These are phyloP conservation scores for Rhingia rostrata DNA, from an alignment of 2,888 invertebrate genomes.

Conservation along the genomic window DNA sequence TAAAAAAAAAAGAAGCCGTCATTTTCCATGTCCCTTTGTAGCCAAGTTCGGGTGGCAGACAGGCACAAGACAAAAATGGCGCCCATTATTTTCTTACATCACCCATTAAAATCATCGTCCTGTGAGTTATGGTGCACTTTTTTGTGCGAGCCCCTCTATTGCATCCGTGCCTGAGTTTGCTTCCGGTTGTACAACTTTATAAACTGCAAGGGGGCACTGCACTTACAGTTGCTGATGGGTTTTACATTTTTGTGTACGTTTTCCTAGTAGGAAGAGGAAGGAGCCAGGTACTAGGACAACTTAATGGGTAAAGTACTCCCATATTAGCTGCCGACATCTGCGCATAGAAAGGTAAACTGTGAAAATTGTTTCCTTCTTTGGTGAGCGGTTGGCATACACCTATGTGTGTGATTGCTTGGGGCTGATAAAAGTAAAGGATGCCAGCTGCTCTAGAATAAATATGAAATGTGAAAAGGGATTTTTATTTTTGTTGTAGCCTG, in stretches of 20 bases:
- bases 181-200: slow-evolving; percentile 68
- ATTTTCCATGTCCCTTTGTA: slow-evolving; percentile 58
- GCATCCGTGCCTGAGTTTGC: slow-evolving; percentile 63
- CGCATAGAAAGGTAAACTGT: slow-evolving; percentile 38
- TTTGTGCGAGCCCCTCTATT: slow-evolving; percentile 23
- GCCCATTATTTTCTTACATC: slow-evolving; percentile 74
- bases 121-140: slow-evolving; percentile 62
- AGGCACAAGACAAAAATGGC: slow-evolving; percentile 73
- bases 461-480: slow-evolving; percentile 36
- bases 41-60: slow-evolving; percentile 53
- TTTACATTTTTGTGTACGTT: not conserved
- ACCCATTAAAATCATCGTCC: slow-evolving; percentile 73
- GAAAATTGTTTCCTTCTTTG: slow-evolving; percentile 45
- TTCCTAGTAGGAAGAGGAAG: slow-evolving; percentile 25
- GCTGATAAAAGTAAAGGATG: slow-evolving; percentile 52
- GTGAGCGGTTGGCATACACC: not conserved
- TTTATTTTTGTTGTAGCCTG: slow-evolving; percentile 29
- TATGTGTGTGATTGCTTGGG: slow-evolving; percentile 28
- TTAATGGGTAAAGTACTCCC: slow-evolving; percentile 40
- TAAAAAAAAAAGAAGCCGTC: slow-evolving; percentile 3
- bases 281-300: slow-evolving; percentile 45
- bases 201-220: slow-evolving; percentile 66
- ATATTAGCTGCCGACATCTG: slow-evolving; percentile 68
- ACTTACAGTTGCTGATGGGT: slow-evolving; percentile 42
- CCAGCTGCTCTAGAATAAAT: slow-evolving; percentile 36